These are phyloP conservation scores for Cordylochernes scorpioides DNA, from an alignment of 2,888 invertebrate species.

Conservation along the genomic window DNA sequence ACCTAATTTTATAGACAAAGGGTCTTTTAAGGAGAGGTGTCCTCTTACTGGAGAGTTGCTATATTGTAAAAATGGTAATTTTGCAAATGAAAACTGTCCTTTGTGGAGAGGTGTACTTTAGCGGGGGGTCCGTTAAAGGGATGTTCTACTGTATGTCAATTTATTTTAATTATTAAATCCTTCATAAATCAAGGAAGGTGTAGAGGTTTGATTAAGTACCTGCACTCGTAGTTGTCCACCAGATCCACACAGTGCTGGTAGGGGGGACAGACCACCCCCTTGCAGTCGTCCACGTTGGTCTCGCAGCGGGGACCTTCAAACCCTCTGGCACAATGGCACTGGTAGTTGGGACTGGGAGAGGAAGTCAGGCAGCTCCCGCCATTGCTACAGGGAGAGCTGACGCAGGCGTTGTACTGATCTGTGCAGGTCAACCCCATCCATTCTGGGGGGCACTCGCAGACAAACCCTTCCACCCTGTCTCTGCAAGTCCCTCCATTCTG, in stretches of 20 bases:
- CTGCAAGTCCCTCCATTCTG: slow-evolving; percentile 44
- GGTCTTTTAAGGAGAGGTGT: no score
- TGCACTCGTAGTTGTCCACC: slow-evolving; percentile 57
- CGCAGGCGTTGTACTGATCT: slow-evolving; percentile 45
- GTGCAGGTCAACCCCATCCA: slow-evolving; percentile 57
- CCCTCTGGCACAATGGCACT: slow-evolving; percentile 41
- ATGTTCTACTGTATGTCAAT: no score
- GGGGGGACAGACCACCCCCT: slow-evolving; percentile 27
- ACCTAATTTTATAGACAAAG: no score
- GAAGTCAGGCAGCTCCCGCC: slow-evolving; percentile 25
- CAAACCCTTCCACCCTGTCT: slow-evolving; percentile 32
- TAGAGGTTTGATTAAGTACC: slow-evolving; percentile 19
- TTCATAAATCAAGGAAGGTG: background rate
- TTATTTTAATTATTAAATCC: background rate
- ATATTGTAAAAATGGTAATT: no score
- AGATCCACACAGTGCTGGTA: slow-evolving; percentile 49
- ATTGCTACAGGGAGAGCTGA: slow-evolving; percentile 34
- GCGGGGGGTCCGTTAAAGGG: no score
- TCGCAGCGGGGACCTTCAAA: slow-evolving; percentile 9
- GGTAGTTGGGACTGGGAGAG: slow-evolving; percentile 34
- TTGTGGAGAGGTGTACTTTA: no score
- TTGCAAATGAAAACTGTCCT: no score
- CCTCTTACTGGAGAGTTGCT: no score
- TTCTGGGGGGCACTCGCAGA: slow-evolving; percentile 47
- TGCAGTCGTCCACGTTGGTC: slow-evolving; percentile 13